phyloP scores from a whole-genome alignment of 2,888 invertebrate species.

The Eristalis tenax region DNA sequence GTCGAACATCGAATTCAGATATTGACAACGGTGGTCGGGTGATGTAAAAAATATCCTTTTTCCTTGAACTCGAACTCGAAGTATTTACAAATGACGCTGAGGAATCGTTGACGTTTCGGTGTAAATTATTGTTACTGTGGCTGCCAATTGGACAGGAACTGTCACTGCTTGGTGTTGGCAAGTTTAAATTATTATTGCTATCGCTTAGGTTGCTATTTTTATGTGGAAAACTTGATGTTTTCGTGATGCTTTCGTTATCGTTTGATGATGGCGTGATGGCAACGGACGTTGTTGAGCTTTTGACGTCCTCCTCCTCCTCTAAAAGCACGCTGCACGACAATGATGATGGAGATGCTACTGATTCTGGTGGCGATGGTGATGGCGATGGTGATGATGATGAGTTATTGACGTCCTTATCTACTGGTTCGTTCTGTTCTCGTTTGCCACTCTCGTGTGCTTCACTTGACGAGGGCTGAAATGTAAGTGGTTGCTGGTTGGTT shows the following conservation, averaged over 20 bases:
- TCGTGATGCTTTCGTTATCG: constrained; percentile 32
- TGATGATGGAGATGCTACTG: background rate
- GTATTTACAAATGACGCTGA: constrained; percentile 45
- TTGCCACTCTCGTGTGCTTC: background rate
- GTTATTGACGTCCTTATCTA: constrained; percentile 39
- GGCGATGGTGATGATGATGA: constrained; percentile 16
- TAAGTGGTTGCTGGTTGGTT: constrained; percentile 2
- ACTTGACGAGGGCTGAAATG: constrained; percentile 16
- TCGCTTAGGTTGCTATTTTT: constrained; percentile 16
- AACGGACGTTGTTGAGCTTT: background rate
- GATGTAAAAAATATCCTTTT: constrained; percentile 56
- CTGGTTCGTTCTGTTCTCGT: background rate
- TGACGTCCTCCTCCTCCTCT: background rate
- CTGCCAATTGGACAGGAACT: constrained; percentile 27
- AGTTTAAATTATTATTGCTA: constrained; percentile 51
- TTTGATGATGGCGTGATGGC: constrained; percentile 15
- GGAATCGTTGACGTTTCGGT: background rate
- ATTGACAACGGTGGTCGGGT: constrained; percentile 60
- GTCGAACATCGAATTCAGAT: constrained; percentile 78
- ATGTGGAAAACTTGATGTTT: constrained; percentile 32
- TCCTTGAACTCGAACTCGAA: background rate
- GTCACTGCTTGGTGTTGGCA: constrained; percentile 36
- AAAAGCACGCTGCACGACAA: background rate
- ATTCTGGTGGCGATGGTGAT: background rate
- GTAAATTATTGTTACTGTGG: constrained; percentile 27